Conservation (phyloP, 64 coral and sea anemone genomes). For the Hydrozoanthus tunicans region DNA sequence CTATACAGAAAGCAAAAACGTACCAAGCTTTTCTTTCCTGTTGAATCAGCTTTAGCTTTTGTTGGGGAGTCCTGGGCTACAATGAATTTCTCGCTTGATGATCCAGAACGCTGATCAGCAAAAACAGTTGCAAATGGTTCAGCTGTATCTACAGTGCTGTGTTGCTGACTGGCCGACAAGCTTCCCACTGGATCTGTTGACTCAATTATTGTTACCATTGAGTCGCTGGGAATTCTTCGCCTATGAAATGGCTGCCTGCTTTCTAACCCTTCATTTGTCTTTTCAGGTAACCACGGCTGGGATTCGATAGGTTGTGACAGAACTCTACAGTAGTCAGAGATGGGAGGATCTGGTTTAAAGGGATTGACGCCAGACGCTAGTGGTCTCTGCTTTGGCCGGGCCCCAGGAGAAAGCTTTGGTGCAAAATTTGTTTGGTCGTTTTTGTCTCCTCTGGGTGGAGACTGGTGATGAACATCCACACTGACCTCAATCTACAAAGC, state of each 20-base stretch:
- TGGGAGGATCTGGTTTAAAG: neutral
- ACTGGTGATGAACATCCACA: constrained; percentile 4
- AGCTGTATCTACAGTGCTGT: neutral
- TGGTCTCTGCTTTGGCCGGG: constrained; percentile 18
- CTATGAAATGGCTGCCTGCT: constrained; percentile 3
- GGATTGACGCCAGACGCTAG: neutral
- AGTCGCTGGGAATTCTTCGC: constrained; percentile 64
- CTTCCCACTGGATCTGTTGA: constrained; percentile 29
- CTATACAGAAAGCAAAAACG: constrained; percentile 3
- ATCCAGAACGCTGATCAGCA: constrained; percentile 4
- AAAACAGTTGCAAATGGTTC: constrained; percentile 42
- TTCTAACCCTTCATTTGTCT: neutral
- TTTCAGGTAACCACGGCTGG: neutral
- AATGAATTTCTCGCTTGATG: constrained; percentile 23
- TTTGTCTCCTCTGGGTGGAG: neutral
- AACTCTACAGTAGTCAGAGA: neutral
- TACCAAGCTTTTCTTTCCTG: constrained; percentile 26
- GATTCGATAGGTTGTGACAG: neutral
- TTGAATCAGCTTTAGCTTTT: neutral
- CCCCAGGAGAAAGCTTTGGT: constrained; percentile 7
- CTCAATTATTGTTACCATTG: constrained; percentile 79
- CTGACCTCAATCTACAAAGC: neutral
- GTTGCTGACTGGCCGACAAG: neutral
- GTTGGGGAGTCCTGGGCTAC: neutral
- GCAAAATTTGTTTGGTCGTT: neutral